These are phyloP conservation scores for Calvadosia cruxmelitensis DNA, from an alignment of 30 jellyfish, hydroid and myxozoan species.

Conservation along the genomic window DNA sequence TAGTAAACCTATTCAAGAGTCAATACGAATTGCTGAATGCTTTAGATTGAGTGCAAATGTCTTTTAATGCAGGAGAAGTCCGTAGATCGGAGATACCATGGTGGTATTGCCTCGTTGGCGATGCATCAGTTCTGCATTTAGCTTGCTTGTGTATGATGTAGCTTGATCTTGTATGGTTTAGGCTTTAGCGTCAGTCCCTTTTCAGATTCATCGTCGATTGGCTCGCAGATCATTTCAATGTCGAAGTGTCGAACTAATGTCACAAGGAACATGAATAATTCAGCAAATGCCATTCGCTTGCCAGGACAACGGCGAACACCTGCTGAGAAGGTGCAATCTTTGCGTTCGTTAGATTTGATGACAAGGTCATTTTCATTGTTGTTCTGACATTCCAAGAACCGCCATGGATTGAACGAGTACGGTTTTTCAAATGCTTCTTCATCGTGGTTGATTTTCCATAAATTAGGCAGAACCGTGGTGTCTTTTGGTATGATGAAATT, in stretches of 20 bases:
- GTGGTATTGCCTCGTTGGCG: no score
- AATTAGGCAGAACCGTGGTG: slow-evolving; percentile 15
- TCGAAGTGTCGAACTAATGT: slow-evolving; percentile 7
- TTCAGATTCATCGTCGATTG: slow-evolving; percentile 10
- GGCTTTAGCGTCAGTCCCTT: slow-evolving; percentile 20
- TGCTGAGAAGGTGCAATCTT: slow-evolving; percentile 11
- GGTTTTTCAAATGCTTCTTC: slow-evolving; percentile 1
- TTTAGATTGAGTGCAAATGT: no score
- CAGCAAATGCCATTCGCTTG: slow-evolving; percentile 11
- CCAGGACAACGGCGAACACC: slow-evolving; percentile 43
- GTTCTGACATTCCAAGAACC: background rate
- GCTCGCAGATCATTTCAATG: background rate
- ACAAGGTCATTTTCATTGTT: slow-evolving; percentile 5
- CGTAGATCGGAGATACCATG: no score
- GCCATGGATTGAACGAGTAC: background rate
- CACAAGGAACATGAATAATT: slow-evolving; percentile 5
- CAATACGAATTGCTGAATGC: no score
- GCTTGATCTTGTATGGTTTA: slow-evolving; percentile 3
- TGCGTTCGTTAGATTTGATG: background rate
- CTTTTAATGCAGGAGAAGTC: no score
- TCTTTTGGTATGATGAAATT: slow-evolving; percentile 17
- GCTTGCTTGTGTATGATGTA: no score
- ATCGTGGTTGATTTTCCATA: slow-evolving; percentile 19
- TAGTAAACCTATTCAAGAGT: no score
- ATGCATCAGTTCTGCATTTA: no score